Evolutionary conservation across 2,888 invertebrate genomes (phyloP).

Genomic region (Catotricha subobsoleta): DNA sequence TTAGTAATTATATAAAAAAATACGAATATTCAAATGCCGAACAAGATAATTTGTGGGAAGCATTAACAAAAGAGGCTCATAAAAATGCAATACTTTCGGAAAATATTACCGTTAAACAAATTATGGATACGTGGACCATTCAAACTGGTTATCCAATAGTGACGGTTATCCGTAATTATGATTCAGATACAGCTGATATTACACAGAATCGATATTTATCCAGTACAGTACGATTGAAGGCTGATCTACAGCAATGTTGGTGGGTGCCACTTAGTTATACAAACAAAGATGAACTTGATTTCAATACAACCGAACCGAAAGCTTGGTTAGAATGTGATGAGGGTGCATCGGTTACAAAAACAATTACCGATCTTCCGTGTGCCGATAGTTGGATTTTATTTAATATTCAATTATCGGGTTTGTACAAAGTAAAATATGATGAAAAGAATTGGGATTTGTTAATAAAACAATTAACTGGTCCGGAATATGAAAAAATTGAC

Average conservation of each 20-base stretch:
- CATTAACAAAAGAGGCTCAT: conserved; percentile 42
- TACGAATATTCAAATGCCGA: conserved; percentile 55
- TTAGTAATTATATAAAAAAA: conserved; percentile 45
- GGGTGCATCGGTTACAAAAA: conserved; percentile 8
- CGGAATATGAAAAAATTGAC: conserved; percentile 37
- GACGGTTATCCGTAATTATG: conserved; percentile 41
- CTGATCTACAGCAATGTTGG: too few relatives aligned
- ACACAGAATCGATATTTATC: conserved; percentile 35
- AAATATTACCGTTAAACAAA: conserved; percentile 43
- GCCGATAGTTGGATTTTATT: conserved; percentile 48
- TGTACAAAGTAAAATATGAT: conserved; percentile 64
- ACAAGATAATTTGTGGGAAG: conserved; percentile 73
- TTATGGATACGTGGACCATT: conserved; percentile 78
- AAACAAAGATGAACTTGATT: conserved; percentile 29
- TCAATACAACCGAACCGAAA: conserved; percentile 33
- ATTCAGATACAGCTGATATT: conserved; percentile 33
- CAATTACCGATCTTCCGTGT: conserved; percentile 26
- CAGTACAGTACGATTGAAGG: conserved; percentile 18
- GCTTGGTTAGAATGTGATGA: conserved; percentile 34
- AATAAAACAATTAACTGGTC: conserved; percentile 35
- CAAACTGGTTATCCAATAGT: conserved; percentile 73
- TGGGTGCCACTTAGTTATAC: conserved; percentile 46
- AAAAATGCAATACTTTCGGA: conserved; percentile 32
- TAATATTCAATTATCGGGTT: conserved; percentile 51
- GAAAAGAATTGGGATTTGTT: conserved; percentile 52